phyloP scores from a whole-genome alignment of 2,888 invertebrate species.

The Acanthococcus lagerstroemiae region DNA sequence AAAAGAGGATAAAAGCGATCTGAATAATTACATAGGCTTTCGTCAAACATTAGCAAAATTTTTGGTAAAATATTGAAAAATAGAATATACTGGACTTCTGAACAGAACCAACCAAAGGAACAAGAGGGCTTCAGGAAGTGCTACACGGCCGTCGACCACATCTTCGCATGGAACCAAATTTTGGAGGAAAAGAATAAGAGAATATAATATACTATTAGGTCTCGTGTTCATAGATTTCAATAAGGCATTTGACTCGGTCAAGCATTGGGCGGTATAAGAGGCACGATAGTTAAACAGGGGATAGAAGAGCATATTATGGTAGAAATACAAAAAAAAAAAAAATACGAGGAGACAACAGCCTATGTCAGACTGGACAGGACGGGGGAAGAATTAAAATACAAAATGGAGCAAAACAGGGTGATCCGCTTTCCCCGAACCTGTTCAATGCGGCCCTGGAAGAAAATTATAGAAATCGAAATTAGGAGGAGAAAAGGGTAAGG shows the following conservation, averaged over 20 bases:
- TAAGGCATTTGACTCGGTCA: neutral
- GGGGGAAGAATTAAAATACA: neutral
- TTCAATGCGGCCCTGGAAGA: neutral
- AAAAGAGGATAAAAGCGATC: neutral
- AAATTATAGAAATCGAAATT: neutral
- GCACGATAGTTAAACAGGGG: neutral
- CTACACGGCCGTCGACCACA: neutral
- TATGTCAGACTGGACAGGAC: too few relatives aligned
- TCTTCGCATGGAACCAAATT: neutral
- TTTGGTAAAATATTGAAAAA: neutral
- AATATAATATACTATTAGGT: neutral
- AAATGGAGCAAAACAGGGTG: neutral
- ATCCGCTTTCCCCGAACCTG: neutral
- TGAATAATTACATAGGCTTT: neutral
- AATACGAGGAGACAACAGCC: too few relatives aligned
- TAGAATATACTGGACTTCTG: neutral
- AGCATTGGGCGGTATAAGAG: neutral
- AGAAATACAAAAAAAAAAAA: too few relatives aligned
- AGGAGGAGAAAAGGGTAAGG: neutral
- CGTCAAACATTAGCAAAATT: neutral
- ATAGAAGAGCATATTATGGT: neutral
- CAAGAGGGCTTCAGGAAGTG: neutral
- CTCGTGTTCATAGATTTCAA: neutral
- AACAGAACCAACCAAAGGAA: neutral
- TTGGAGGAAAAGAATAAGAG: too few relatives aligned